These are phyloP conservation scores for Nesidiocoris tenuis DNA, from an alignment of 2,888 invertebrate genomes.

Conservation along the genomic window DNA sequence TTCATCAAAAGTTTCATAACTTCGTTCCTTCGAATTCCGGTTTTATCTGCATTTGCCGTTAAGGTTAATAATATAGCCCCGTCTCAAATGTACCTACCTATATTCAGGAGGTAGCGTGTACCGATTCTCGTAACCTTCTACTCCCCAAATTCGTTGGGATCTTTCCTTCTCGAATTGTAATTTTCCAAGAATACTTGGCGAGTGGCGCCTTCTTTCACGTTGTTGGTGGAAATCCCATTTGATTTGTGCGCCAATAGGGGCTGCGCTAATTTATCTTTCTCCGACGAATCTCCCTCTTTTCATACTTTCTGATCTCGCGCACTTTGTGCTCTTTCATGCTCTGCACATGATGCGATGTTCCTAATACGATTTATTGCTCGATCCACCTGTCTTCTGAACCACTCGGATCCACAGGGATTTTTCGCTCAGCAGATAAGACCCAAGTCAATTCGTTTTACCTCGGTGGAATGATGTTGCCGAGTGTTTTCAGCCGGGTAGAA, in stretches of 20 bases:
- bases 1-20: too few species aligned
- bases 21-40: too few species aligned
- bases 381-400: background rate
- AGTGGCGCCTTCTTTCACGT: too few species aligned
- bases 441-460: background rate
- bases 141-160: too few species aligned
- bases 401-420: background rate
- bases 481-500: background rate
- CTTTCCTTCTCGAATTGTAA: too few species aligned
- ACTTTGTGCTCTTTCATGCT: background rate
- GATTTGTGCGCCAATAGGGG: background rate
- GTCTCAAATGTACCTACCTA: too few species aligned
- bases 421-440: background rate
- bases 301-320: background rate
- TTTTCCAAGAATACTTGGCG: too few species aligned
- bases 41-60: too few species aligned
- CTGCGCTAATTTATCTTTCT: background rate
- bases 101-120: too few species aligned
- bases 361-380: background rate
- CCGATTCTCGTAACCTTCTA: too few species aligned
- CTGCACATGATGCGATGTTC: background rate
- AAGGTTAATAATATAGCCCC: too few species aligned
- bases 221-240: background rate
- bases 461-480: background rate
- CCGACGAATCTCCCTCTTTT: background rate